A percentile compares a stretch with the other conserved stretches of the same genome.
phyloP scores from a whole-genome alignment of 2,113 vertebrate genomes.

The Anarhynchus alexandrinus region DNA sequence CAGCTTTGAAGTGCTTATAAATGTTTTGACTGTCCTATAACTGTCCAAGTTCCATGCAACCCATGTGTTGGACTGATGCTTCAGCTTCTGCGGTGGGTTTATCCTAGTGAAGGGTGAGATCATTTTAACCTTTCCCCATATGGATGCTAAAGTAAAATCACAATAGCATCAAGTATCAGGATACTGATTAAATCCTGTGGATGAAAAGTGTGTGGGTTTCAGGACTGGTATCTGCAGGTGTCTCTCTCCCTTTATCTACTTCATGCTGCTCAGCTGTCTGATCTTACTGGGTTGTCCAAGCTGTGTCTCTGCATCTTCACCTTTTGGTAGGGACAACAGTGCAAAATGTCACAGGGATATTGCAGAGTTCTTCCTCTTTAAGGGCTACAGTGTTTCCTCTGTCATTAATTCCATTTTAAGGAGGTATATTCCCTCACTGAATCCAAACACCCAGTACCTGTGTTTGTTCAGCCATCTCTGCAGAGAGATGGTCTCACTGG shows the following conservation, averaged over 20 bases:
- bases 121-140: not conserved
- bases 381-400: not conserved
- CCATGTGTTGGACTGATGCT: not conserved
- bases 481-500: not conserved
- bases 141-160: not conserved
- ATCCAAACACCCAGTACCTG: too few relatives aligned
- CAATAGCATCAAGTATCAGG: not conserved
- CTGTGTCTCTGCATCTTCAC: not conserved
- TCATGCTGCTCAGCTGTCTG: not conserved
- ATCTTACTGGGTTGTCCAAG: not conserved
- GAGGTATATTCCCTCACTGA: not conserved
- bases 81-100: not conserved
- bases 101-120: not conserved
- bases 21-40: not conserved
- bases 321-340: not conserved
- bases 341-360: not conserved
- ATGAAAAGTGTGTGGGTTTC: not conserved
- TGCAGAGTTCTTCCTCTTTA: not conserved
- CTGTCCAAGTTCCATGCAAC: not conserved
- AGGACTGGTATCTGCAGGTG: not conserved
- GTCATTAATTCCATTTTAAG: not conserved
- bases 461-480: not conserved
- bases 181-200: not conserved
- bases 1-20: not conserved
- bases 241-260: not conserved